Percentiles rank a stretch among this genome's conserved stretches.
Evolutionary conservation across 53 echinoderm and acorn worm genomes (phyloP).

Genomic region (Hippasteria phrygiana): DNA sequence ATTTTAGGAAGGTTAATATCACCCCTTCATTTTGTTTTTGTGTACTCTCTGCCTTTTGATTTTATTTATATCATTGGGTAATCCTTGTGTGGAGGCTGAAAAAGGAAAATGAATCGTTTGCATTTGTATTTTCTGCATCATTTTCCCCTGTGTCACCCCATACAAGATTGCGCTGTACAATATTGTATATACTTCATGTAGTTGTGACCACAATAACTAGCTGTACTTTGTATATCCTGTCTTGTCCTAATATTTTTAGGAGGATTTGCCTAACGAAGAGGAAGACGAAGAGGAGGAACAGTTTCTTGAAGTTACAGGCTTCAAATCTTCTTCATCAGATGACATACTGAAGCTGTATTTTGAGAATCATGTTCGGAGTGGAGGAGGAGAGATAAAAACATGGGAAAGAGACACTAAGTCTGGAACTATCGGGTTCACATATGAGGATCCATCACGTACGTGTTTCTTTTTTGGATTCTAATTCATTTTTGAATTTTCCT

Average conservation of each 20-base stretch:
- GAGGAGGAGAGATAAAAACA: constrained; percentile 50
- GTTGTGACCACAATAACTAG: too few species aligned
- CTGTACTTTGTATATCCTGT: neutral
- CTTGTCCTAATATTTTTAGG: neutral
- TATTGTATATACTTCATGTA: too few species aligned
- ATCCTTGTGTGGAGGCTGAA: too few species aligned
- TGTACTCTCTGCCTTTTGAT: too few species aligned
- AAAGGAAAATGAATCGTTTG: too few species aligned
- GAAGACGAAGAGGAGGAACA: constrained; percentile 40
- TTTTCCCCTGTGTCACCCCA: too few species aligned
- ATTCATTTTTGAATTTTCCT: neutral
- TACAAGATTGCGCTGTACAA: too few species aligned
- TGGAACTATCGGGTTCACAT: constrained; percentile 32
- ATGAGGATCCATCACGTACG: constrained; percentile 39
- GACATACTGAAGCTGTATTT: constrained; percentile 63
- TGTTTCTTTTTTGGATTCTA: neutral
- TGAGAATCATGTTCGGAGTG: constrained; percentile 48
- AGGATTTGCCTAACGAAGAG: neutral
- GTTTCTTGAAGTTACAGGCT: constrained; percentile 40
- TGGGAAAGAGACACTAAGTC: neutral
- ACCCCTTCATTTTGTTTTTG: too few species aligned
- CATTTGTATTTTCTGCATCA: too few species aligned
- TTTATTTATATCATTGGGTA: too few species aligned
- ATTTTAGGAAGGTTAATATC: too few species aligned
- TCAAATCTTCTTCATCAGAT: neutral